These are phyloP conservation scores for Phainopepla nitens DNA, from an alignment of 2,113 vertebrate genomes.

Conservation along the genomic window DNA sequence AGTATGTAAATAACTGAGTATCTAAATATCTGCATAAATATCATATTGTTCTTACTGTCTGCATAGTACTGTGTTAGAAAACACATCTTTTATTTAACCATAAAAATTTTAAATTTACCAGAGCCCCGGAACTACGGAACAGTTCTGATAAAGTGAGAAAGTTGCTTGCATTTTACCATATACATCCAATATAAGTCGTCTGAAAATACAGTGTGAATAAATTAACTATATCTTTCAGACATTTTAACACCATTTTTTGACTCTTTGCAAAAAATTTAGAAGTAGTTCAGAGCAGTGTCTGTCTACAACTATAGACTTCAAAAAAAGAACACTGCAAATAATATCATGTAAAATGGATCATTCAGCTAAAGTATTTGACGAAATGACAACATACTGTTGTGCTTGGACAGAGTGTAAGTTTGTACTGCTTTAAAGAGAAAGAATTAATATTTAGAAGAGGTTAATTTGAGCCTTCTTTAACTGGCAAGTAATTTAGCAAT, in stretches of 20 bases:
- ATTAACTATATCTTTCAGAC: neutral
- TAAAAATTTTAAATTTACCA: accelerated
- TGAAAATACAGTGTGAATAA: neutral
- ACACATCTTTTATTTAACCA: neutral
- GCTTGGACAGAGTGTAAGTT: neutral
- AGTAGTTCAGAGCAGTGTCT: neutral
- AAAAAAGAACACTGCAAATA: neutral
- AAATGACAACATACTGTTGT: neutral
- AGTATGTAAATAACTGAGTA: neutral
- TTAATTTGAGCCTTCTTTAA: neutral
- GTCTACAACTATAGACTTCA: neutral
- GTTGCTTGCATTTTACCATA: neutral
- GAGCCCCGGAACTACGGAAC: neutral
- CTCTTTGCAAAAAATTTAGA: neutral
- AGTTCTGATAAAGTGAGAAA: neutral
- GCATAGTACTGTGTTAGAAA: neutral
- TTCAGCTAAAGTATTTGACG: neutral
- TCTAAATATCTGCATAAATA: neutral
- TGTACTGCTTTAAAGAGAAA: neutral
- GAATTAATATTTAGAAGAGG: neutral
- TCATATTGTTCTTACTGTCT: neutral
- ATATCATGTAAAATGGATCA: neutral
- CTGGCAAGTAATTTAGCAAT: neutral
- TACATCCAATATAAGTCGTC: neutral
- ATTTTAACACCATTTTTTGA: neutral